These are phyloP conservation scores for Scomber japonicus DNA, from an alignment of 2,113 vertebrate genomes.

Conservation along the genomic window DNA sequence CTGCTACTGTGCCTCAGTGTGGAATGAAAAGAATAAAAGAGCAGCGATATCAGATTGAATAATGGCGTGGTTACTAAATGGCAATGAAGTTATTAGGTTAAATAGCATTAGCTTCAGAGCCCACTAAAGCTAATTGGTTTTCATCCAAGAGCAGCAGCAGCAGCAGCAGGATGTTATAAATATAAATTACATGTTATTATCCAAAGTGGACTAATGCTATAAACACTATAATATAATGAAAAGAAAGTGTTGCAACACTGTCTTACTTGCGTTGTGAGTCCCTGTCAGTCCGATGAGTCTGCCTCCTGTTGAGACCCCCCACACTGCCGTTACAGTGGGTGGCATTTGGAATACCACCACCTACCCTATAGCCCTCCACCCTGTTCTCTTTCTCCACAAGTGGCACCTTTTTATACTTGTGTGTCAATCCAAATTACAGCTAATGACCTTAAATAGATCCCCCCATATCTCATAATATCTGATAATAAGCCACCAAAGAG, in stretches of 20 bases:
- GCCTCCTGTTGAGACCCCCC: slow-evolving; percentile 9
- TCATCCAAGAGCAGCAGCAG: neutral
- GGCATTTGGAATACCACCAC: slow-evolving; percentile 57
- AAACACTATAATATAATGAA: neutral
- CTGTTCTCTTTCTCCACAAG: slow-evolving; percentile 1
- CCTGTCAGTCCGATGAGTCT: slow-evolving; percentile 15
- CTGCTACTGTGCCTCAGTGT: too few relatives aligned
- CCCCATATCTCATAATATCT: slow-evolving; percentile 36
- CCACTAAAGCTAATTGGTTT: neutral
- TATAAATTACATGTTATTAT: neutral
- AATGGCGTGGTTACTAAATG: neutral
- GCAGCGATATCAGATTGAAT: neutral
- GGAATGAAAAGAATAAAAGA: too few relatives aligned
- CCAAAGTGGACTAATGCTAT: neutral
- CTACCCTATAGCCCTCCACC: slow-evolving; percentile 19
- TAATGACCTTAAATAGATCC: slow-evolving; percentile 52
- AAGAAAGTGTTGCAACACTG: too few relatives aligned
- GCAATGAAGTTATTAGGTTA: too few relatives aligned
- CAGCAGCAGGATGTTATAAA: neutral
- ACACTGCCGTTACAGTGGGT: slow-evolving; percentile 20
- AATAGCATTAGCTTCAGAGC: too few relatives aligned
- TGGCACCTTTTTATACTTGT: slow-evolving; percentile 60
- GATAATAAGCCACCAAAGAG: slow-evolving; percentile 27
- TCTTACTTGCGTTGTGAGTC: neutral
- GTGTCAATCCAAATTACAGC: slow-evolving; percentile 44